Evolutionary conservation across 2,797 vertebrate genomes (phyloP), one percentile per base, ranked within the genome.

Genomic region (Apogon hyalosoma): DNA sequence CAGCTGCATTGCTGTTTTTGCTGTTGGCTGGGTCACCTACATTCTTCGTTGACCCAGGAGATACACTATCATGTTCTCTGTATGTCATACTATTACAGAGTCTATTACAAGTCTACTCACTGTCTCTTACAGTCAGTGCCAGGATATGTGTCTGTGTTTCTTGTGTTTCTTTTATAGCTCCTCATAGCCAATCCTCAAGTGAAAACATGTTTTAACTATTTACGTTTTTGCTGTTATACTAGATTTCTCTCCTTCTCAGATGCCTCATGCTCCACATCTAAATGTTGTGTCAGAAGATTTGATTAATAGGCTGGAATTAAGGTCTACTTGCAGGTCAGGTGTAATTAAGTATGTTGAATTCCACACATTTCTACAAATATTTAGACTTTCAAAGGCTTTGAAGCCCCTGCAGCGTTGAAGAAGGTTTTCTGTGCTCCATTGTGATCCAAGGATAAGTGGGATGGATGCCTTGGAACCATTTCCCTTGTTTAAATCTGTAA

Each of bases 331-430:
- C 8, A 60, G 86, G 89, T 88, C 79, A 69, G 67, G 55, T 5
- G 52, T 82, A 90, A 87, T 92, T 86, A 91, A 76, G 46, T 73
- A 41, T 40, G 67, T 82, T 85, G 68, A 87, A 88, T 90, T 90
- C 85, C 82, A 63, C 65, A 83, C 56, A 91, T 86, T 87, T 87
- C 56, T 70, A 47, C 70, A 75, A 87, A 88, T 87, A 69, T 88
- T 93, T 88, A 48, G 71, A 89, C 52, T 60, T 47, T 54, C 64
- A 43, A 77, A 74, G 21, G 38, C 76, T 90, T 90, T 90, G 53
- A 90, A 88, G 83, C 89, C 66, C 59, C 52, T 40, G 57, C 45
- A 21, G 65, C 51, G 81, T 75, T 83, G 69, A 82, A 84, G 75
- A 81, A 73, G 76, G 59, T 57, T 84, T 79, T 83, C 65, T 72